Evolutionary conservation across 2,797 vertebrate genomes (phyloP).

Genomic region (Siniperca scherzeri): DNA sequence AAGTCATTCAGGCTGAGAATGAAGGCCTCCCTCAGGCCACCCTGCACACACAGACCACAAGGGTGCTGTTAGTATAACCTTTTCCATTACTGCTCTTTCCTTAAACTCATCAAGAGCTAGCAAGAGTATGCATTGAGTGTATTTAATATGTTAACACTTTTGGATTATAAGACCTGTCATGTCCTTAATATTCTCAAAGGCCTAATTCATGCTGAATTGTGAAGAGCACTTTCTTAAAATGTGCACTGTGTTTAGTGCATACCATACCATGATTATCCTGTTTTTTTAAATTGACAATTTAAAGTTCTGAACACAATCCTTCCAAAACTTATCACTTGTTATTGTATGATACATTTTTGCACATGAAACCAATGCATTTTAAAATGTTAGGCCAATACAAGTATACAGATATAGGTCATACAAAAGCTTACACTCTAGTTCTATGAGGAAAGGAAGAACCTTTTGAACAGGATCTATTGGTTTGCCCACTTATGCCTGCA

Average conservation of each 20-base stretch:
- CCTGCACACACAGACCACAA: conserved; percentile 35
- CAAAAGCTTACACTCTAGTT: neutral
- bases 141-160: conserved; percentile 46
- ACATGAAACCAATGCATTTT: neutral
- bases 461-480: neutral
- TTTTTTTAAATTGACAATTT: neutral
- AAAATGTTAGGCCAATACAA: neutral
- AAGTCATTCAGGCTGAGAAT: conserved; percentile 70
- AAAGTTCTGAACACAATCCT: neutral
- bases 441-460: neutral
- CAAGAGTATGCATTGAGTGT: conserved; percentile 21
- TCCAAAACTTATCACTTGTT: neutral
- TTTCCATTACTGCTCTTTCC: conserved; percentile 44
- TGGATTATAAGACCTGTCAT: conserved; percentile 43
- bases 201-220: conserved; percentile 27
- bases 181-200: conserved; percentile 30
- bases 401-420: neutral
- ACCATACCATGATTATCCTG: neutral
- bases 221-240: neutral
- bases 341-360: neutral
- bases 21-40: conserved; percentile 47
- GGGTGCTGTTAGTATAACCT: conserved; percentile 48
- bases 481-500: neutral
- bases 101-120: conserved; percentile 48
- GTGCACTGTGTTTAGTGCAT: neutral